Evolutionary conservation across 1,140 invertebrate genomes (phyloP).

Genomic region (Drosophila ficusphila): DNA sequence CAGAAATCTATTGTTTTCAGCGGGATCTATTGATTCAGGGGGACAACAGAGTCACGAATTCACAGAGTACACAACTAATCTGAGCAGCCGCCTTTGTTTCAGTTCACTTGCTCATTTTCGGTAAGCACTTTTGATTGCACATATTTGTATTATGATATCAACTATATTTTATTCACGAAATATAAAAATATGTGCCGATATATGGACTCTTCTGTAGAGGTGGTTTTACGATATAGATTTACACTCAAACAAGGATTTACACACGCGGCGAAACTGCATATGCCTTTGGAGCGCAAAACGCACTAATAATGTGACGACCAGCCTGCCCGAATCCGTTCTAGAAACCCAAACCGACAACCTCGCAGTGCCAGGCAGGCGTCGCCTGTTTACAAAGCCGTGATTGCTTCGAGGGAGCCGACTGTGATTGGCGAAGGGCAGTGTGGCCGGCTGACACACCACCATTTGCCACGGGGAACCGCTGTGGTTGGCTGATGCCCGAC

Average conservation of each 20-base stretch:
- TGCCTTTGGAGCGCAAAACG: slow-evolving; percentile 21
- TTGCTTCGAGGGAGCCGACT: slow-evolving; percentile 7
- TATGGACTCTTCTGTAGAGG: too few species aligned
- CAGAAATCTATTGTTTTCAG: slow-evolving; percentile 2
- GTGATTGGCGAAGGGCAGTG: slow-evolving; percentile 38
- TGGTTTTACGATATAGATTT: too few species aligned
- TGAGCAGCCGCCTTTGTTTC: slow-evolving; percentile 55
- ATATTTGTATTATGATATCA: neutral
- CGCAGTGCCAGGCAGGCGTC: neutral
- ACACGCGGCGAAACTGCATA: slow-evolving; percentile 26
- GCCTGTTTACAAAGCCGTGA: neutral
- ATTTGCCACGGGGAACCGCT: neutral
- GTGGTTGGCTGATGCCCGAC: slow-evolving; percentile 38
- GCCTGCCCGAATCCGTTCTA: slow-evolving; percentile 22
- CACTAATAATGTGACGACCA: slow-evolving; percentile 43
- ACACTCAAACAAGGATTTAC: too few species aligned
- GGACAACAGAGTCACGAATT: neutral
- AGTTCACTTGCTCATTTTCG: slow-evolving; percentile 57
- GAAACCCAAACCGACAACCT: slow-evolving; percentile 16
- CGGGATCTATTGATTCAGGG: too few species aligned
- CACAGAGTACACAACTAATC: slow-evolving; percentile 9
- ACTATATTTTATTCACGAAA: too few species aligned
- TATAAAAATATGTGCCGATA: too few species aligned
- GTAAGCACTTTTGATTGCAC: slow-evolving; percentile 5
- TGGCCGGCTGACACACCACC: slow-evolving; percentile 10